Conservation (phyloP, 2,113 vertebrate genomes). For the Uria aalge region DNA sequence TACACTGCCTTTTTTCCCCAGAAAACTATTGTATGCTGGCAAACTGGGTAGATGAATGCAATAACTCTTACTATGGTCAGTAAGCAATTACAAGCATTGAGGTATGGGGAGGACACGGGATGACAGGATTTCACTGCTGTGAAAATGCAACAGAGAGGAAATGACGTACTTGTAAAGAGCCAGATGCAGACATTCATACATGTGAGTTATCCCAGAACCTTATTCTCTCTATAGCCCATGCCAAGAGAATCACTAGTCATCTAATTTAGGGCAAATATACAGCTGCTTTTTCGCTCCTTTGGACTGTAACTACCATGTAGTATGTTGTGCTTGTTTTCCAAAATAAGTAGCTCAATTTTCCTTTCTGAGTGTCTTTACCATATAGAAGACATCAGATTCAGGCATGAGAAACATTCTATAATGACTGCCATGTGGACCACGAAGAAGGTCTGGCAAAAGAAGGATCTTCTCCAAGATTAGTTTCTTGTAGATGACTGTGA, state of each 20-base stretch:
- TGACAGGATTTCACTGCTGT: not conserved
- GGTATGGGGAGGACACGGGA: no score
- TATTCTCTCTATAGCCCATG: not conserved
- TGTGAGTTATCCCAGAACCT: not conserved
- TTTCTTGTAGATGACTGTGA: not conserved
- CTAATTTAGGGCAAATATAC: not conserved
- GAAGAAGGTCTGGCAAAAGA: not conserved
- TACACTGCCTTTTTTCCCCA: not conserved
- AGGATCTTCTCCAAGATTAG: not conserved
- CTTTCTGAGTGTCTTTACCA: not conserved
- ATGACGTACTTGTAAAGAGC: not conserved
- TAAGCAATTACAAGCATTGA: not conserved
- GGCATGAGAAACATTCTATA: not conserved
- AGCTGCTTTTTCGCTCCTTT: not conserved
- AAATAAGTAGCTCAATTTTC: not conserved
- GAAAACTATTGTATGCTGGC: not conserved
- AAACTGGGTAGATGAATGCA: not conserved
- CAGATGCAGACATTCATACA: not conserved
- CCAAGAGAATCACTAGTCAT: not conserved
- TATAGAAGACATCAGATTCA: not conserved
- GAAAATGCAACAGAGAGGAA: not conserved
- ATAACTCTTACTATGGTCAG: not conserved
- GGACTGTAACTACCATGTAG: not conserved
- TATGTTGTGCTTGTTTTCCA: not conserved
- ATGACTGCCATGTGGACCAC: not conserved